phyloP scores from a whole-genome alignment of 2,113 vertebrate genomes.

The Podarcis cretensis region DNA sequence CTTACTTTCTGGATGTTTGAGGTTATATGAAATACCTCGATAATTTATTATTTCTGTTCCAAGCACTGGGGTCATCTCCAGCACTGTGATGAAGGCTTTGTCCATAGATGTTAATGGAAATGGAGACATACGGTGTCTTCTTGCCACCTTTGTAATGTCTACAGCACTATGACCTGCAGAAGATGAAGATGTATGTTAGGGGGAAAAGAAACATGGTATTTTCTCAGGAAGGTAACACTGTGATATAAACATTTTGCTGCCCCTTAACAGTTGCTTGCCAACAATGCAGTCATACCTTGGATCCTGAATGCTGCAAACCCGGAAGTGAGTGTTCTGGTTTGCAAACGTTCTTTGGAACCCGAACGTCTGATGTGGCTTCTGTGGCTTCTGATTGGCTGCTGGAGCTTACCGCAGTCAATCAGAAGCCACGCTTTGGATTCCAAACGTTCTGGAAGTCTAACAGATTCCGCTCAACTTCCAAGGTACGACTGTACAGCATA shows the following conservation, averaged over 20 bases:
- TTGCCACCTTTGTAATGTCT: constrained; percentile 98
- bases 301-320: no score
- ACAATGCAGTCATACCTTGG: not conserved
- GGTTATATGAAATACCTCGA: constrained; percentile 82
- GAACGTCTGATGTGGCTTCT: no score
- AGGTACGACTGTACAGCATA: no score
- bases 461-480: no score
- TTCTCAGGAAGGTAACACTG: not conserved
- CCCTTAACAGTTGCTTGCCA: not conserved
- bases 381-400: no score
- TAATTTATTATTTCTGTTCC: constrained; percentile 99
- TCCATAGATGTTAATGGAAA: constrained; percentile 99
- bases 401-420: no score
- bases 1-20: constrained; percentile 19
- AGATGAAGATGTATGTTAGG: constrained; percentile 45
- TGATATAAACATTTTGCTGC: not conserved
- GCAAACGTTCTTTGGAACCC: no score
- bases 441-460: no score
- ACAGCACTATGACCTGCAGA: constrained; percentile 96
- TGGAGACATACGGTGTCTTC: constrained; percentile 98
- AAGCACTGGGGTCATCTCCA: constrained; percentile 98
- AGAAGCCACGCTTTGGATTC: no score
- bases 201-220: constrained; percentile 1
- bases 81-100: constrained; percentile 99
- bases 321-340: no score